Percentiles rank a stretch among this genome's conserved stretches.
Evolutionary conservation across 2,113 vertebrate species (phyloP).

Genomic region (Butastur rufipennis): DNA sequence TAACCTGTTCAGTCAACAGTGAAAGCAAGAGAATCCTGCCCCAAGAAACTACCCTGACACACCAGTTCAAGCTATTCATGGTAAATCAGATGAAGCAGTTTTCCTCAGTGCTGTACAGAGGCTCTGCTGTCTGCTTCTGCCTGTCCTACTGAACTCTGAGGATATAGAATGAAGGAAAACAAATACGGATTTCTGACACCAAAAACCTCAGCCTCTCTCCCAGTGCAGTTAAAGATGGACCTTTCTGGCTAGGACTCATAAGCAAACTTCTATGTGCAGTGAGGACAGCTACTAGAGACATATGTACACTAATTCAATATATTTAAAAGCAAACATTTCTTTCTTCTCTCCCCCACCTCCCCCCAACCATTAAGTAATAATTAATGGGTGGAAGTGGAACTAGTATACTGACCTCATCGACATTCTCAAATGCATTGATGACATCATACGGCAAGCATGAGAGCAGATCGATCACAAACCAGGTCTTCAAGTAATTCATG

Average conservation of each 20-base stretch:
- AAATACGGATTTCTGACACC: not conserved
- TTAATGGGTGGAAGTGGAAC: not conserved
- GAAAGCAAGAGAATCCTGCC: not conserved
- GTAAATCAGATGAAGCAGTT: not conserved
- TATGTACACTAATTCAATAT: not conserved
- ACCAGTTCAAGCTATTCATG: not conserved
- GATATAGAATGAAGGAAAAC: not conserved
- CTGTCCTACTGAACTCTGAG: not conserved
- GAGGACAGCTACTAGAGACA: not conserved
- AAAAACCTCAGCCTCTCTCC: not conserved
- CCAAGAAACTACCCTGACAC: not conserved
- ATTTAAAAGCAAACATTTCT: not conserved
- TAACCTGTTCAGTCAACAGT: not conserved
- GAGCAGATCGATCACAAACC: slow-evolving; percentile 97
- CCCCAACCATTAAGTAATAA: not conserved
- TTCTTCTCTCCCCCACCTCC: not conserved
- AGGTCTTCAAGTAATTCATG: slow-evolving; percentile 98
- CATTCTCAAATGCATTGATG: slow-evolving; percentile 98
- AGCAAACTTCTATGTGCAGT: not conserved
- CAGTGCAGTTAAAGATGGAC: not conserved
- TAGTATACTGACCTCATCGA: slow-evolving; percentile 90
- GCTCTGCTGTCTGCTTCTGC: not conserved
- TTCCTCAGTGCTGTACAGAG: not conserved
- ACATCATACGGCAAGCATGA: slow-evolving; percentile 96
- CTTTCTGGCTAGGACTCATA: not conserved